Percentiles rank a stretch among this genome's conserved stretches.
phyloP scores from a whole-genome alignment of 2,797 vertebrate species.

The Myotis findleyi region DNA sequence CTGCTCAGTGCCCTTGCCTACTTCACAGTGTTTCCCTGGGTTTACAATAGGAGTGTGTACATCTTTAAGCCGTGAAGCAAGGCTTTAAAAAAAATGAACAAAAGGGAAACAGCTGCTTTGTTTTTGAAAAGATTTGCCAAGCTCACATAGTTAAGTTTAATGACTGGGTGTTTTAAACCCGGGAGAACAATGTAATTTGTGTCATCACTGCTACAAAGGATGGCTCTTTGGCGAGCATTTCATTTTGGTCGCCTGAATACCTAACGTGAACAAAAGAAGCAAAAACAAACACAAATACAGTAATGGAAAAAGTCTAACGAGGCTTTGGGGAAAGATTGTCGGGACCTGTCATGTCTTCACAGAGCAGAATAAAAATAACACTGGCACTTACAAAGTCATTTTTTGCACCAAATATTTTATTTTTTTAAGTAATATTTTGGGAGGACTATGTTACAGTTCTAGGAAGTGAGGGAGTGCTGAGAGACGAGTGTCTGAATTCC shows the following conservation, averaged over 20 bases:
- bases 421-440: constrained; percentile 63
- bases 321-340: constrained; percentile 73
- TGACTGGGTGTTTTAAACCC: constrained; percentile 85
- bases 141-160: constrained; percentile 86
- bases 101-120: constrained; percentile 85
- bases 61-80: constrained; percentile 54
- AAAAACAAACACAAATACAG: constrained; percentile 83
- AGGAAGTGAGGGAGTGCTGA: background rate
- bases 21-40: background rate
- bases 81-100: constrained; percentile 55
- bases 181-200: constrained; percentile 88
- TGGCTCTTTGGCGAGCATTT: constrained; percentile 81
- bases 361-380: constrained; percentile 66
- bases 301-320: constrained; percentile 78
- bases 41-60: constrained; percentile 18
- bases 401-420: constrained; percentile 59
- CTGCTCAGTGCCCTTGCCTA: background rate
- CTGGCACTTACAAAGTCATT: constrained; percentile 1
- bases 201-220: constrained; percentile 84
- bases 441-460: background rate
- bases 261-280: constrained; percentile 78
- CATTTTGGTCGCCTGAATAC: constrained; percentile 80
- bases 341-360: constrained; percentile 60
- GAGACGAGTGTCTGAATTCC: background rate
- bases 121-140: constrained; percentile 82